Conservation (phyloP, 2,797 vertebrate species). For the Chrosomus eos region DNA sequence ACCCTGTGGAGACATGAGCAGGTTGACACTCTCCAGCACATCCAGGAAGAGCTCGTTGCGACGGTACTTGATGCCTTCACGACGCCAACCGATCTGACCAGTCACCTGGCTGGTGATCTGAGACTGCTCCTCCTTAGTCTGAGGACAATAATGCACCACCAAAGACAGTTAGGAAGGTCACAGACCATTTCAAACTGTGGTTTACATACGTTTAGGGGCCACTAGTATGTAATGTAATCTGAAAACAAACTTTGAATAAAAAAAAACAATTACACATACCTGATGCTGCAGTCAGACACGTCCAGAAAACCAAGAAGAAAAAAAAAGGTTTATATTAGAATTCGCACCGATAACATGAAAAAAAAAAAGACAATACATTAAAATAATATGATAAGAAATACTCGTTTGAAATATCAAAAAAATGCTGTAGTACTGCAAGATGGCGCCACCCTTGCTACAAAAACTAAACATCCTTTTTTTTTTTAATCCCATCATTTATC, state of each 20-base stretch:
- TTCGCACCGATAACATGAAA: neutral
- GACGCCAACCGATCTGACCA: slow-evolving; percentile 97
- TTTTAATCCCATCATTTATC: neutral
- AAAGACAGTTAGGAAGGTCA: neutral
- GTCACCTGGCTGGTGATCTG: slow-evolving; percentile 99
- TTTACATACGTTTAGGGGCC: neutral
- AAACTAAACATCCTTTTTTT: neutral
- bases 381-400: neutral
- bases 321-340: neutral
- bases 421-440: neutral
- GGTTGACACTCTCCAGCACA: slow-evolving; percentile 97
- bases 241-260: neutral
- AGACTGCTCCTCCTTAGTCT: slow-evolving; percentile 99
- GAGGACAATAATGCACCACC: neutral
- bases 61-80: slow-evolving; percentile 98
- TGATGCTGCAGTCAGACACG: slow-evolving; percentile 73
- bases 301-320: slow-evolving; percentile 39
- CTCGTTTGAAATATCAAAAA: neutral
- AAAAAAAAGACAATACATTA: neutral
- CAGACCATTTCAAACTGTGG: too few relatives aligned
- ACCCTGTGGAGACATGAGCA: slow-evolving; percentile 99
- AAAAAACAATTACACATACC: slow-evolving; percentile 65
- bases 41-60: slow-evolving; percentile 98
- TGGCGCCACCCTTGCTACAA: neutral
- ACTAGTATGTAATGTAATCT: neutral